phyloP scores from a whole-genome alignment of 2,888 invertebrate species.

The Nephrotoma guestfalica region DNA sequence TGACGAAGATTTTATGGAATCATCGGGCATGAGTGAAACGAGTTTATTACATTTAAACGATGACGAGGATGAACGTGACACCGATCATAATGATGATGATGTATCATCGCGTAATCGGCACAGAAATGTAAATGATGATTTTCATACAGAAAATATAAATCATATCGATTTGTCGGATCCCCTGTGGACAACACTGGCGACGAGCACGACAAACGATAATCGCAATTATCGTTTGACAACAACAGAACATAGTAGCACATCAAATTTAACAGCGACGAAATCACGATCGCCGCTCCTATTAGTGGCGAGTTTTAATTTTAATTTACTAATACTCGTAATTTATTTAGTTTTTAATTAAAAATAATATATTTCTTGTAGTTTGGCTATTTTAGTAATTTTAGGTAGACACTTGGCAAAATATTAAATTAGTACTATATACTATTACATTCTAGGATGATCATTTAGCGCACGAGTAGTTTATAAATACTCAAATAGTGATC shows the following conservation, averaged over 20 bases:
- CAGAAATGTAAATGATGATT: background rate
- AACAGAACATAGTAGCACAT: background rate
- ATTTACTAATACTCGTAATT: background rate
- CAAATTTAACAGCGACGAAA: background rate
- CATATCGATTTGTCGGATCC: background rate
- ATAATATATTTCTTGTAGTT: background rate
- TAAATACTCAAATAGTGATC: background rate
- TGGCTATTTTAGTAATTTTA: background rate
- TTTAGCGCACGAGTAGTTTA: background rate
- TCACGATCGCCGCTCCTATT: background rate
- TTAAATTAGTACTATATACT: background rate
- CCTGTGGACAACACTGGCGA: background rate
- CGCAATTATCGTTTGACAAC: background rate
- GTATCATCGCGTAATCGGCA: background rate
- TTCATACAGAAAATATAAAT: background rate
- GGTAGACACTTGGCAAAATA: background rate
- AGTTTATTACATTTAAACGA: background rate
- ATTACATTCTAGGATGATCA: background rate
- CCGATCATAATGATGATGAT: background rate
- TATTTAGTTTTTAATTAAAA: background rate
- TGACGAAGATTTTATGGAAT: constrained; percentile 11
- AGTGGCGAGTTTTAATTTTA: background rate
- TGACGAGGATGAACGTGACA: background rate
- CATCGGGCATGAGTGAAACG: constrained; percentile 10
- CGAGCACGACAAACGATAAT: background rate